Evolutionary conservation across 1,140 invertebrate genomes (phyloP).

Genomic region (Drosophila tropicalis): DNA sequence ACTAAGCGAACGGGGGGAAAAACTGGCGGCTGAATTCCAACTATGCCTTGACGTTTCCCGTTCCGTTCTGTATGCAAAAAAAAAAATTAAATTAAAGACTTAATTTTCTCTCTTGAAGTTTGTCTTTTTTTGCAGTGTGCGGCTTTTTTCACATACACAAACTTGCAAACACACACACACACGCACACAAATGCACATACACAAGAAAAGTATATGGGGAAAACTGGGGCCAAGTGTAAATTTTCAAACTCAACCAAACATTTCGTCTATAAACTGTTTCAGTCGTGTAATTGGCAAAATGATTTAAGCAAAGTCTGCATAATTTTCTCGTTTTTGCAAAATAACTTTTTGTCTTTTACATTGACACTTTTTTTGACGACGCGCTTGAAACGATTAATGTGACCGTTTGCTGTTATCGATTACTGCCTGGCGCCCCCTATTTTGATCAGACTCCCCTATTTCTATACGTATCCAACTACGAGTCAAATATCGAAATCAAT

Average conservation of each 20-base stretch:
- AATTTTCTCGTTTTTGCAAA: slow-evolving; percentile 53
- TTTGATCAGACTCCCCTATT: no score
- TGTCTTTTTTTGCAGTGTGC: slow-evolving; percentile 59
- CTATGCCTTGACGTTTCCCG: background rate
- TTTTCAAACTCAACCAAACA: slow-evolving; percentile 1
- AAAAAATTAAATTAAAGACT: slow-evolving; percentile 6
- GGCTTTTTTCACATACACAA: slow-evolving; percentile 67
- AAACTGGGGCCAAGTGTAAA: background rate
- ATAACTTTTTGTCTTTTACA: slow-evolving; percentile 9
- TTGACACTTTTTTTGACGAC: slow-evolving; percentile 71
- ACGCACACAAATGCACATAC: slow-evolving; percentile 19
- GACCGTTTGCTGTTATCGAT: slow-evolving; percentile 57
- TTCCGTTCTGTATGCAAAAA: slow-evolving; percentile 17
- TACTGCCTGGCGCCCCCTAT: background rate
- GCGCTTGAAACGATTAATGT: slow-evolving; percentile 71
- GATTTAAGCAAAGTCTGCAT: slow-evolving; percentile 52
- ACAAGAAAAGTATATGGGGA: slow-evolving; percentile 30
- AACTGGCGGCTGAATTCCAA: background rate
- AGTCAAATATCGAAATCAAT: background rate
- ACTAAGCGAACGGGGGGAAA: background rate
- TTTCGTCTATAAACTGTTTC: slow-evolving; percentile 25
- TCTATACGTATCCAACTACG: no score
- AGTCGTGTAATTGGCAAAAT: slow-evolving; percentile 16
- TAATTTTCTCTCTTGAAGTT: slow-evolving; percentile 6
- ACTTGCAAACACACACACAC: slow-evolving; percentile 20